Conservation (phyloP, 1,140 invertebrate species). For the Octopus bimaculoides region DNA sequence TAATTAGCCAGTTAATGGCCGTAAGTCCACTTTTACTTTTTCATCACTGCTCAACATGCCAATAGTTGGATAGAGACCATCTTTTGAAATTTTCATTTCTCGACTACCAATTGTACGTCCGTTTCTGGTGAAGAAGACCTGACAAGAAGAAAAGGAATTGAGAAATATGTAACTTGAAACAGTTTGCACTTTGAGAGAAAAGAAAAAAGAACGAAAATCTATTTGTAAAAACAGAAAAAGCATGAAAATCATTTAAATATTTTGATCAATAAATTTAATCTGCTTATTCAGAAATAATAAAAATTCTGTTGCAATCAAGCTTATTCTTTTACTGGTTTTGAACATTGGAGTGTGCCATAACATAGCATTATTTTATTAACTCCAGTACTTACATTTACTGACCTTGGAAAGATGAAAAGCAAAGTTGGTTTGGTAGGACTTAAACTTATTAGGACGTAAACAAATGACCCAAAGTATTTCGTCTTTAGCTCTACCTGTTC, state of each 20-base stretch:
- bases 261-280: too few species aligned
- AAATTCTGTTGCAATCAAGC: too few species aligned
- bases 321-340: too few species aligned
- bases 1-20: constrained; percentile 61
- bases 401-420: too few species aligned
- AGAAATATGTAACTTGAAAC: constrained; percentile 8
- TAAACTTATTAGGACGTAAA: too few species aligned
- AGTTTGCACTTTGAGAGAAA: background rate
- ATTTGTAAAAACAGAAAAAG: background rate
- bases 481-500: too few species aligned
- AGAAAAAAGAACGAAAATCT: background rate
- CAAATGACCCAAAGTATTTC: too few species aligned
- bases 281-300: too few species aligned
- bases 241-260: background rate
- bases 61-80: constrained; percentile 64
- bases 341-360: too few species aligned
- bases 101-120: constrained; percentile 61
- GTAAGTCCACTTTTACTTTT: constrained; percentile 62
- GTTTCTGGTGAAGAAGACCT: constrained; percentile 66
- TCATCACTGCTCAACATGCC: constrained; percentile 64
- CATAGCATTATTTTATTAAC: too few species aligned
- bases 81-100: constrained; percentile 61
- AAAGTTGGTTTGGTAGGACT: too few species aligned
- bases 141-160: constrained; percentile 25
- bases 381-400: too few species aligned